A percentile compares a stretch with the other conserved stretches of the same genome.
phyloP scores from a whole-genome alignment of 2,113 vertebrate species.

The Connochaetes taurinus region DNA sequence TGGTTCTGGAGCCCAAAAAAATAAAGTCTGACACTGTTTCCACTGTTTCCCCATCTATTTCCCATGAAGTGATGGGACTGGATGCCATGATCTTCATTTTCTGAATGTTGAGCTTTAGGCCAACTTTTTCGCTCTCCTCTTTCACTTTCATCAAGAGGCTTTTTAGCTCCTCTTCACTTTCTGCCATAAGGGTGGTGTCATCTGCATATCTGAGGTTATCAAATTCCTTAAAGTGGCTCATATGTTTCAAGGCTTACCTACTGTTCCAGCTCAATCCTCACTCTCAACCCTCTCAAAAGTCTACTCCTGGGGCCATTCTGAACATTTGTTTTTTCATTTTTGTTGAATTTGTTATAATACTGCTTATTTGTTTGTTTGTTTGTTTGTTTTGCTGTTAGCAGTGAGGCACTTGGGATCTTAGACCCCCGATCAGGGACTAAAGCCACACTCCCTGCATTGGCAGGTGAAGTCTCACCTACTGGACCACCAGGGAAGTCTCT shows the following conservation, averaged over 20 bases:
- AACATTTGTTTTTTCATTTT: neutral
- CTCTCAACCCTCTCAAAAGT: neutral
- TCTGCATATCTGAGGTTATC: too few relatives aligned
- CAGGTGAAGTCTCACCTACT: neutral
- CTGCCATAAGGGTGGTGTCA: too few relatives aligned
- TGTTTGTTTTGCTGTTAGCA: neutral
- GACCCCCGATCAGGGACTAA: fast-evolving
- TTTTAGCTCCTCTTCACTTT: too few relatives aligned
- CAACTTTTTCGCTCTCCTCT: too few relatives aligned
- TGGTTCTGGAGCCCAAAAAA: too few relatives aligned
- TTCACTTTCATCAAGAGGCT: too few relatives aligned
- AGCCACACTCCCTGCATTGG: neutral
- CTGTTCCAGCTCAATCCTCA: neutral
- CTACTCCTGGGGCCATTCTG: neutral
- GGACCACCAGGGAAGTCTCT: neutral
- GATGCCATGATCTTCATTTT: too few relatives aligned
- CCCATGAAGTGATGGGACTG: too few relatives aligned
- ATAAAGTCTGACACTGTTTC: too few relatives aligned
- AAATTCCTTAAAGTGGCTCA: neutral
- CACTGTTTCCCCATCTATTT: too few relatives aligned
- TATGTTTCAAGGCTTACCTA: neutral
- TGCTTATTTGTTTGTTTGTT: neutral
- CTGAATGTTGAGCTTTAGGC: too few relatives aligned
- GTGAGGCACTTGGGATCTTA: neutral
- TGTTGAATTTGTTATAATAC: neutral